Evolutionary conservation across 2,888 invertebrate species (phyloP), one percentile per base, ranked within the genome.

Genomic region (Elmis aenea): DNA sequence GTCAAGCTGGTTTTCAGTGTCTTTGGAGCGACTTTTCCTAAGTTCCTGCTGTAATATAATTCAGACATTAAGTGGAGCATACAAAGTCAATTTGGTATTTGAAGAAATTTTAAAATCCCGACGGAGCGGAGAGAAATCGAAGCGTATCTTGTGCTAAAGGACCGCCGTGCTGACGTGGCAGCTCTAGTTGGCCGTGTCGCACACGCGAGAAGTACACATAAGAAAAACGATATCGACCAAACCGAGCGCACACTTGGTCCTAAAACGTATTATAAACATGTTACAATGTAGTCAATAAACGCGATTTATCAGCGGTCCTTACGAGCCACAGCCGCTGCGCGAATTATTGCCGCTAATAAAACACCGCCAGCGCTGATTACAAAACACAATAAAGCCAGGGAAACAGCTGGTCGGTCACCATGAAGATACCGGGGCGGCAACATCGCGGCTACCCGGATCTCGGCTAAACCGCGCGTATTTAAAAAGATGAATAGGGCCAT

Each of bases 401-500:
- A 48, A 46, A 54, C 54, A 52, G 50, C 51, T 51, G 52, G 48
- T 44, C 50, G 50, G 49, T 51, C 46, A 40, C 31, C 46, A 35
- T 46, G 45, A 46, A 48, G 46, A 46, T 48, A 43, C 45, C 38
- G 38, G 33, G 24, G 18, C 18, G 31, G 34, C 38, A 38, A 34
- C 38, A 38, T 27, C 31, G 41, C 37, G 30, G 15, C 24, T 38
- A 22, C 38, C 18, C 21, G 34, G 29, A 36, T 34, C 35, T 29
- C 38, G 45, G 45, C 42, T 45, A 45, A 45, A 45, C 33, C 42
- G 31, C 35, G 52, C 55, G 62, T 62, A 64, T 64, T 77, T 76
- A 75, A 76, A 73, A 75, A 77, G 76, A 77, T 70, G 73, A 74
- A 77, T 76, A 71, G 73, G 69, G 70, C 73, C 70, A 74, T 77